Conservation (phyloP, 2,113 vertebrate species). For the Colistium nudipinnis region DNA sequence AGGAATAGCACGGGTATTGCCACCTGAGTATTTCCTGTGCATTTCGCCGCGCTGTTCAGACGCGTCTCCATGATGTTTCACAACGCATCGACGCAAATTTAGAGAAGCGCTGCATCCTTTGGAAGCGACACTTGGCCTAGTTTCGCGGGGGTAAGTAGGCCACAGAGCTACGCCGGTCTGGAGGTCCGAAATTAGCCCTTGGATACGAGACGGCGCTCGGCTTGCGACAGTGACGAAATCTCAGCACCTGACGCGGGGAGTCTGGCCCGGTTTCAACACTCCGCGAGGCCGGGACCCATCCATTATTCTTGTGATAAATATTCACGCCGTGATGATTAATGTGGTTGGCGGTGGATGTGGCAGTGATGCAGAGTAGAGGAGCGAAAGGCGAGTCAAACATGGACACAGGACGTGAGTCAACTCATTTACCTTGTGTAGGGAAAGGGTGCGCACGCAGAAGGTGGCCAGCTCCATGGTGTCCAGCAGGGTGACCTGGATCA, state of each 20-base stretch:
- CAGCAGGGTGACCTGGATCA: conserved; percentile 91
- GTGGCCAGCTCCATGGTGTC: conserved; percentile 96
- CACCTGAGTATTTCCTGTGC: conserved; percentile 8
- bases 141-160: conserved; percentile 73
- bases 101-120: conserved; percentile 25
- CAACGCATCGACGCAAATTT: conserved; percentile 39
- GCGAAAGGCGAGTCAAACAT: conserved; percentile 14
- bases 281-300: conserved; percentile 45
- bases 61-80: conserved; percentile 30
- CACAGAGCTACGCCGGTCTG: conserved; percentile 60
- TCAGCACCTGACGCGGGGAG: conserved; percentile 50
- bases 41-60: conserved; percentile 15
- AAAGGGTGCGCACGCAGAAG: conserved; percentile 92
- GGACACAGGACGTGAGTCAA: neutral
- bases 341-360: neutral
- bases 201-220: conserved; percentile 54
- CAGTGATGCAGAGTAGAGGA: conserved; percentile 9
- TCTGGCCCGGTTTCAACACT: conserved; percentile 59
- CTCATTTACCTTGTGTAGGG: conserved; percentile 90
- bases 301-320: conserved; percentile 21
- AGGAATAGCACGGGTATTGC: neutral
- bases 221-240: conserved; percentile 68
- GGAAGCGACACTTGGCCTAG: conserved; percentile 69
- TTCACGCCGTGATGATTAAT: conserved; percentile 22
- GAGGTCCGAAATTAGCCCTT: conserved; percentile 60